Base-by-base conservation (phyloP, 2,113 vertebrate genomes). In the Jaculus jaculus region DNA sequence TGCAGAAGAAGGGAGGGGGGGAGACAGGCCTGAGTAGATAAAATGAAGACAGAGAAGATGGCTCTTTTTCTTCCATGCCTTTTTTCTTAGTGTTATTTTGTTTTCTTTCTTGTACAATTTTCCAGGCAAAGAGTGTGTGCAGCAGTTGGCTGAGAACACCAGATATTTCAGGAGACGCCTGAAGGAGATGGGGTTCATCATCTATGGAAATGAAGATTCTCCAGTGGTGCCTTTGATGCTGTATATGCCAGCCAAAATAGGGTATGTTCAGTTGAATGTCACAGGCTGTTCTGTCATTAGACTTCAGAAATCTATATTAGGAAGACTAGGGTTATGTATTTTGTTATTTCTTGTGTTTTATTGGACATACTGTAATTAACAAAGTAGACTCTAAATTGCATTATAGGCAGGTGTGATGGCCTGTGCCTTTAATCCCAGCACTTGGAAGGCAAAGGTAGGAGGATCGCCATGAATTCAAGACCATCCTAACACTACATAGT, bases 201-300 rank as follows among this genome's bases (percentile, higher is more conserved):
- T 99, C 97, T 99, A 99, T 42, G 99, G 99, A 91, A 99, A 99
- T 94, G 98, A 99, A 71, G 99, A 99, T 95, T 99, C 99, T 0
- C 99, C 99, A 0, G 99, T 99, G 63, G 98, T 99, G 73, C 99
- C 99, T 94, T 96, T 99, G 96, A 99, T 99, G 99, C 98, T 99
- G 42, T 99, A 99, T 96, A 99, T 99, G 99, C 99, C 99, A 23
- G 99, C 99, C 96, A 99, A 99, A 97, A 99, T 99, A 68, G 99
- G 99, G 99, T 99, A 96, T 0, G 97, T 97, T 93, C 87, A 84
- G 60, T 39, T 28, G 23, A n/a, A 32, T 3, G 34, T 54, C 28
- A 28, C 20, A 82, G 3, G 2, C 47, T 17, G 24, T 13, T 28
- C 32, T 47, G 51, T 93, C 5, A 0, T 73, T 58, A 85, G 66